Evolutionary conservation across 1,140 invertebrate genomes (phyloP), one percentile per base, ranked within the genome.

Genomic region (Asbolus verrucosus): DNA sequence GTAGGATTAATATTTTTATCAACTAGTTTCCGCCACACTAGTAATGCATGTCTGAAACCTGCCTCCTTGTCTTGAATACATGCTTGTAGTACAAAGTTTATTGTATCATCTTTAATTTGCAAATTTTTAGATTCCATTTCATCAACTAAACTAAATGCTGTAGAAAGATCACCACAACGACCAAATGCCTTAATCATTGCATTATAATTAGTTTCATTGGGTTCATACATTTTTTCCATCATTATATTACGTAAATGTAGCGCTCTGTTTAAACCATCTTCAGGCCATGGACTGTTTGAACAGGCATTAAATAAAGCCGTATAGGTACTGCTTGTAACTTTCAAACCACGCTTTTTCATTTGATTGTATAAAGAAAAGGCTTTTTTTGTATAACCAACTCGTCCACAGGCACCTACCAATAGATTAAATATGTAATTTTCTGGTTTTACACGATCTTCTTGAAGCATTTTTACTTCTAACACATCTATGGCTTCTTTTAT

Each of bases 161-260:
- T 89, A 46, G 85, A 67, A 8, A 95, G 75, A 79, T 94, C 89
- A 2, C 91, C 90, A 83, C 92, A 92, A 70, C 89, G 82, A 1
- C 92, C 93, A 85, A 93, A 98, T 1, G 94, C 93, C 86, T 95
- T 97, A 5, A 97, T 92, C 89, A 97, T 91, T 2, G 91, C 87
- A 86, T 95, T 91, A 73, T 94, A 96, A 78, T 92, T 93, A 1
- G 88, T 88, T 0, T 88, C 76, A 81, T 95, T 96, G 1, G 92
- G 86, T 41, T 86, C 76, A 72, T 89, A 83, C 2, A 85, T 84
- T 75, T 91, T 92, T 69, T 90, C 85, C 39, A 85, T 78, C 85
- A 96, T 91, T 13, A 88, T 82, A 71, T 88, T 80, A 60, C 89
- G 80, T 19, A 96, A 83, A 69, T 87, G 76, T 19, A 80, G 84